Evolutionary conservation across 2,113 vertebrate genomes (phyloP).

Genomic region (Raja brachyura): DNA sequence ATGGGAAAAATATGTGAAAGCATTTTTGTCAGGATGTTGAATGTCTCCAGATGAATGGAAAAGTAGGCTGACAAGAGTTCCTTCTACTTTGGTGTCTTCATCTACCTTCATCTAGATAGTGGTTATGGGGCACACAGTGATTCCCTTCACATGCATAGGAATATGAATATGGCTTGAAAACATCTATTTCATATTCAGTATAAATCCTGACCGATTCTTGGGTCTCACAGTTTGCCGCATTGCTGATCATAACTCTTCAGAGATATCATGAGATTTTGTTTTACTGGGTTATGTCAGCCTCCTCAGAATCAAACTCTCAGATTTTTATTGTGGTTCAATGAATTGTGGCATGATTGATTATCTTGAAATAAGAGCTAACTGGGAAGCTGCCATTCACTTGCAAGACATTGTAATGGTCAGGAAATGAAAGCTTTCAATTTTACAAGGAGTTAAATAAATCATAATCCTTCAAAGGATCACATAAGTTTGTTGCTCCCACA

Average conservation of each 20-base stretch:
- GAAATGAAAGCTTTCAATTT: not conserved
- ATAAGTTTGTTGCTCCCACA: not conserved
- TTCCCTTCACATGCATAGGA: not conserved
- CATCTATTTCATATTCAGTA: not conserved
- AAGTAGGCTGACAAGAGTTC: not conserved
- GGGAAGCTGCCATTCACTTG: not conserved
- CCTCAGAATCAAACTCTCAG: not conserved
- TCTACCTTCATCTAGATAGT: not conserved
- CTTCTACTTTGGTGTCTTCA: not conserved
- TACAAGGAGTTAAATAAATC: not conserved
- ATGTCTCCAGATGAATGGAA: not conserved
- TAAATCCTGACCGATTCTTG: not conserved
- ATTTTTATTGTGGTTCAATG: not conserved
- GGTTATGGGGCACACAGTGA: not conserved
- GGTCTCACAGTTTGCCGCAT: not conserved
- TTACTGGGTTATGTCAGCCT: not conserved
- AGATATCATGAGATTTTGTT: not conserved
- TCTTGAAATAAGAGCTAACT: not conserved
- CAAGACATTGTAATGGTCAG: not conserved
- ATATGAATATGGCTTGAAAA: not conserved
- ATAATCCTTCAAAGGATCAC: not conserved
- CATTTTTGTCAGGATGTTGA: not conserved
- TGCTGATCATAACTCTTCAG: not conserved
- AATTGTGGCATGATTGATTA: not conserved
- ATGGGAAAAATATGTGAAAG: not conserved